These are phyloP conservation scores for Zaprionus ghesquierei DNA, from an alignment of 1,140 invertebrate species.

Conservation along the genomic window DNA sequence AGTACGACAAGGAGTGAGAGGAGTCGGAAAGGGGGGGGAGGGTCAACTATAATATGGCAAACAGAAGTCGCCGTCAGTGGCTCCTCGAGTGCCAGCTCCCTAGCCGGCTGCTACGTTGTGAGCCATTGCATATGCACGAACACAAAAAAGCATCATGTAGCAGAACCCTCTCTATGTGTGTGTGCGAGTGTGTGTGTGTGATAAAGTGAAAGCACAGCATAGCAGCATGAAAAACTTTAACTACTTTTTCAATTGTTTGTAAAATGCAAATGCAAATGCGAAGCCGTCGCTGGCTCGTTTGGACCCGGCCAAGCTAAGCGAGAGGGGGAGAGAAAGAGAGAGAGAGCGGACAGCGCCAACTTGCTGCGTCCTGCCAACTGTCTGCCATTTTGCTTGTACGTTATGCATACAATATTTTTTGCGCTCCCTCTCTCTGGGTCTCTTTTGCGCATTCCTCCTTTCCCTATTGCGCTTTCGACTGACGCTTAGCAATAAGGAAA, in stretches of 20 bases:
- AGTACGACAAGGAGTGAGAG: conserved; percentile 5
- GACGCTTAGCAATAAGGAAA: conserved; percentile 58
- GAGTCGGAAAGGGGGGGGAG: conserved; percentile 33
- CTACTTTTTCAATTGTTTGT: conserved; percentile 81
- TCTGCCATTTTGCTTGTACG: conserved; percentile 48
- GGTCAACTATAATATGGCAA: conserved; percentile 66
- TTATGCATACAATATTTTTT: conserved; percentile 72
- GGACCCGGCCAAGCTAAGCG: neutral
- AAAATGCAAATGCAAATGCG: conserved; percentile 73
- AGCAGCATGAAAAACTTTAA: conserved; percentile 75
- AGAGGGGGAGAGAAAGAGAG: too few species aligned
- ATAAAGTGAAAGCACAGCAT: conserved; percentile 58
- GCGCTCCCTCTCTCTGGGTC: neutral
- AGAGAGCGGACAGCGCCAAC: neutral
- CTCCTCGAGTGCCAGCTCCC: conserved; percentile 5
- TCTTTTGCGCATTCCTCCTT: neutral
- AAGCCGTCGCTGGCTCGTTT: conserved; percentile 13
- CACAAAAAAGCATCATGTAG: conserved; percentile 44
- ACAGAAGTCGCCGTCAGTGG: conserved; percentile 49
- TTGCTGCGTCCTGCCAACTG: conserved; percentile 28
- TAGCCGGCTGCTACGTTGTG: conserved; percentile 16
- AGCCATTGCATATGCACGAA: conserved; percentile 62
- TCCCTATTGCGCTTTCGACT: conserved; percentile 25
- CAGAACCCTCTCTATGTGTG: conserved; percentile 30
- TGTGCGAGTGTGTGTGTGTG: conserved; percentile 29